A percentile compares a stretch with the other conserved stretches of the same genome.
Conservation (phyloP, 2,113 vertebrate genomes). For the Panthera leo region DNA sequence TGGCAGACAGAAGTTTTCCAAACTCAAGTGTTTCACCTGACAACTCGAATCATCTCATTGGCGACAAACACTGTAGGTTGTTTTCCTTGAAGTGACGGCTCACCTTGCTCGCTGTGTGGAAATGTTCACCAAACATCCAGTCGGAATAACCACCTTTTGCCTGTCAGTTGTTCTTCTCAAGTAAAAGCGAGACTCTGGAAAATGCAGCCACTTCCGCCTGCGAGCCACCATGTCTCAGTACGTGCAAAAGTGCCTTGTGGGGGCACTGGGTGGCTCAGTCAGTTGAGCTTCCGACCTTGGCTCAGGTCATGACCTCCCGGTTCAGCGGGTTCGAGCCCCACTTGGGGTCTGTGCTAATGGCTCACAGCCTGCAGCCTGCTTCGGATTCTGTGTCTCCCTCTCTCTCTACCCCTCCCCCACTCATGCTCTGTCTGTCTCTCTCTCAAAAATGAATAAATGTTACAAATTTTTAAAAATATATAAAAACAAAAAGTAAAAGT, state of each 20-base stretch:
- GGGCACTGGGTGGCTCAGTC: background rate
- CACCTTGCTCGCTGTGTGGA: background rate
- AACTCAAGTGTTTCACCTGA: background rate
- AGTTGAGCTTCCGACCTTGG: background rate
- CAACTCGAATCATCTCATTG: background rate
- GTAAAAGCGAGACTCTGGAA: accelerated
- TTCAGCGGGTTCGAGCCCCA: background rate
- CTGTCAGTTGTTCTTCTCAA: background rate
- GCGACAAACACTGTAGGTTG: background rate
- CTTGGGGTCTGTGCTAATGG: accelerated
- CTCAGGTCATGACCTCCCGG: background rate
- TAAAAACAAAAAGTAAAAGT: no score
- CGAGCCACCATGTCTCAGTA: accelerated
- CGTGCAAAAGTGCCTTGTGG: background rate
- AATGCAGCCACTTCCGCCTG: background rate
- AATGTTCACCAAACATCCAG: background rate
- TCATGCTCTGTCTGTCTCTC: background rate
- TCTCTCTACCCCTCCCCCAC: background rate
- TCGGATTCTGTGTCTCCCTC: background rate
- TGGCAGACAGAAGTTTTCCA: background rate
- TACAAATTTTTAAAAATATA: background rate
- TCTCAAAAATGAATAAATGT: background rate
- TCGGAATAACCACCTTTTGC: background rate
- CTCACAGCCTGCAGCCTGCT: background rate
- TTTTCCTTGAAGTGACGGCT: background rate